Conservation (phyloP, 2,888 invertebrate species). For the Amphipoea oculea region DNA sequence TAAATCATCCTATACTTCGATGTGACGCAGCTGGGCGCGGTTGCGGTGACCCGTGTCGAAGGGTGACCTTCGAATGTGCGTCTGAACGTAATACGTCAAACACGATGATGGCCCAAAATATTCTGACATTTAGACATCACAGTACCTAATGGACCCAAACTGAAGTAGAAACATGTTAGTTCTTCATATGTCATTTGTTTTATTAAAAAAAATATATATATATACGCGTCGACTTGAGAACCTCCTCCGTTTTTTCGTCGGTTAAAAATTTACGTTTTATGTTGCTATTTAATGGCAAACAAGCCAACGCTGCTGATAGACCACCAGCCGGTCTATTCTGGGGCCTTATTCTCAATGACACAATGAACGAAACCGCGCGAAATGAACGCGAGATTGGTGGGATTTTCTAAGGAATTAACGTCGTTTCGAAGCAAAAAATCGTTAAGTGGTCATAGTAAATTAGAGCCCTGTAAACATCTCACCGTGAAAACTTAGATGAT, state of each 20-base stretch:
- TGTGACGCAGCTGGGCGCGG: slow-evolving; percentile 66
- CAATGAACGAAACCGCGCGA: too few species aligned
- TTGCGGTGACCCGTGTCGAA: slow-evolving; percentile 69
- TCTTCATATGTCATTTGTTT: background rate
- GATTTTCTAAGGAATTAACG: too few species aligned
- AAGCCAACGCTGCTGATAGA: background rate
- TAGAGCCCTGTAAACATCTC: too few species aligned
- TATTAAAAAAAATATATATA: too few species aligned
- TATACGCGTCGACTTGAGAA: too few species aligned
- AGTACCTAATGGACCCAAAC: background rate
- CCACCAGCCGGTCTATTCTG: background rate
- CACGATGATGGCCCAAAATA: slow-evolving; percentile 22
- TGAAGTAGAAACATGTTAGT: too few species aligned
- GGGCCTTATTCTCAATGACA: too few species aligned
- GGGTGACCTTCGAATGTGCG: slow-evolving; percentile 64
- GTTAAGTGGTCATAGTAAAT: too few species aligned
- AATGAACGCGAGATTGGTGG: too few species aligned
- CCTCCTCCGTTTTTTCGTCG: too few species aligned
- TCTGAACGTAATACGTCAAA: slow-evolving; percentile 46
- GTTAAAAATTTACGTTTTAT: background rate
- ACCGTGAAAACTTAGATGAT: too few species aligned
- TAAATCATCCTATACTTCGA: slow-evolving; percentile 53
- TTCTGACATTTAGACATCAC: background rate
- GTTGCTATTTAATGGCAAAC: background rate
- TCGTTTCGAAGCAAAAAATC: too few species aligned